Base-by-base conservation (phyloP, 2,113 vertebrate genomes). In the Symphodus melops region DNA sequence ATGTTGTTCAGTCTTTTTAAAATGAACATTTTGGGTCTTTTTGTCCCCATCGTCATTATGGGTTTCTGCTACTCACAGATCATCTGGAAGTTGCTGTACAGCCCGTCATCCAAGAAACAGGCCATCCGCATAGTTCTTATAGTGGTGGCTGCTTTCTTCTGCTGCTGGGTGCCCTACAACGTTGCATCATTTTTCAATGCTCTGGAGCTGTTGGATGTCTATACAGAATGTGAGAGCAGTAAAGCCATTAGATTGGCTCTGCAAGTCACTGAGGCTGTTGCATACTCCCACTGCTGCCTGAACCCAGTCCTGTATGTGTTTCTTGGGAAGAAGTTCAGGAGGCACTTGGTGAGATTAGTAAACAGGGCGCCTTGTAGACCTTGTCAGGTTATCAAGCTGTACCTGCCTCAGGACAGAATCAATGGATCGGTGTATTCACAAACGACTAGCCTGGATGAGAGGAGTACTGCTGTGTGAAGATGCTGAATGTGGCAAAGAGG, bases 271-370 rank as follows among this genome's bases (percentile, higher is more conserved):
- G 93, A 94, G 75, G 79, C 61, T 28, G 6, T 94, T 0, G 91
- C 93, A 5, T 94, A 93, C 68, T 89, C 83, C 8, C 94, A 95
- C 77, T 94, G 92, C 86, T 93, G 92, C 75, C 72, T 94, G 14
- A 94, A 95, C 58, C 94, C 94, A 8, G 39, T 94, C 75, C 77
- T 95, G 14, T 95, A 95, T 8, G 93, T 93, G 25, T 94, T 95
- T 69, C 91, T 89, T 0, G 94, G 94, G 1, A 72, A 91, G 68
- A 94, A 92, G 77, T 94, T 95, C 80, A 89, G 90, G 68, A 91
- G 10, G 17, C 88, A 93, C 10, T 62, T 94, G 48, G 1, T 85
- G 5, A 90, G 65, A 60, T 61, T 94, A 66, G 75, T 94, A 1
- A 63, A 69, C 75, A 87, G 52, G 42, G 4, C 85, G 37, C 89